These are phyloP conservation scores for Hydractinia symbiolongicarpus DNA, from an alignment of 30 jellyfish, hydroid and myxozoan genomes.

Conservation along the genomic window DNA sequence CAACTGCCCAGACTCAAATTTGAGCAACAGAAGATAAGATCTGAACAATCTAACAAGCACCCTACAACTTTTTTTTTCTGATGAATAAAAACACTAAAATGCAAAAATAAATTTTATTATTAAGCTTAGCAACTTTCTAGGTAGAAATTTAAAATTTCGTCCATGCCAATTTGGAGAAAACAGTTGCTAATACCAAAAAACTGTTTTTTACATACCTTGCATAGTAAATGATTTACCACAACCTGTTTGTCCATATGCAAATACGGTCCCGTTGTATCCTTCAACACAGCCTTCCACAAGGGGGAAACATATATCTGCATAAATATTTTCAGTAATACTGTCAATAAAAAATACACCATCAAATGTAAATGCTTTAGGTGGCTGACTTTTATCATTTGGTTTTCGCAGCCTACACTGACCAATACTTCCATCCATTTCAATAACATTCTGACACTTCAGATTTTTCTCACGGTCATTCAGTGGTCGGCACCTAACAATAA, in stretches of 20 bases:
- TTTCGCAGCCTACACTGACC: slow-evolving; percentile 74
- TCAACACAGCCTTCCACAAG: slow-evolving; percentile 94
- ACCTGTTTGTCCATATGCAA: slow-evolving; percentile 98
- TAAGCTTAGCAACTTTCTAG: background rate
- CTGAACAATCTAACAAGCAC: too few relatives aligned
- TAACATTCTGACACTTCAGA: slow-evolving; percentile 62
- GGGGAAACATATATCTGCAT: slow-evolving; percentile 86
- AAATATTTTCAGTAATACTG: slow-evolving; percentile 85
- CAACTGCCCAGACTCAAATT: too few relatives aligned
- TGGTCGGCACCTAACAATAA: slow-evolving; percentile 88
- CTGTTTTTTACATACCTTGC: slow-evolving; percentile 56
- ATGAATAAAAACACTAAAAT: background rate
- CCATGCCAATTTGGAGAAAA: background rate
- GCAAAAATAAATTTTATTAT: background rate
- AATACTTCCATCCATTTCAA: slow-evolving; percentile 75
- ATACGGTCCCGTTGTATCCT: slow-evolving; percentile 95
- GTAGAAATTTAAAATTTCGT: background rate
- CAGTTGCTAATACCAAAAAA: background rate
- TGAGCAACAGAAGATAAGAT: too few relatives aligned
- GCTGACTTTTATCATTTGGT: slow-evolving; percentile 79
- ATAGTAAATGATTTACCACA: slow-evolving; percentile 95
- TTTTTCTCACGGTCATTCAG: slow-evolving; percentile 74
- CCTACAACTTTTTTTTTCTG: too few relatives aligned
- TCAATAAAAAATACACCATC: slow-evolving; percentile 85
- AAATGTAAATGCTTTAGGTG: slow-evolving; percentile 76